Conservation (phyloP, 2,113 vertebrate genomes). For the Neoarius graeffei region DNA sequence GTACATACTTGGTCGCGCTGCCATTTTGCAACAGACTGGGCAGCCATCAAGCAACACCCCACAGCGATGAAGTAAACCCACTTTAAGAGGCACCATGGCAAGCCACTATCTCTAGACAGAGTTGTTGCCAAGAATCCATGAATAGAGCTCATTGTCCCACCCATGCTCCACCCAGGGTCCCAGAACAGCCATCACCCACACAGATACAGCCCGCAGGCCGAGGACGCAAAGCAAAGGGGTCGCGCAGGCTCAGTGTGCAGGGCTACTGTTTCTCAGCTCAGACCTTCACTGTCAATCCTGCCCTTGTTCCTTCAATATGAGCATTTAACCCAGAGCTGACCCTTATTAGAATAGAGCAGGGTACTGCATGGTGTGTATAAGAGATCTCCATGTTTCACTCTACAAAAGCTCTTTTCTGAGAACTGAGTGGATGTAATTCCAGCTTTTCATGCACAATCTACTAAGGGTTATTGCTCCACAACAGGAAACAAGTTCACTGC, state of each 20-base stretch:
- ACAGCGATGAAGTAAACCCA: conserved; percentile 54
- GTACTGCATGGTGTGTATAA: conserved; percentile 27
- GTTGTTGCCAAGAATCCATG: conserved; percentile 52
- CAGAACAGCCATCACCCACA: conserved; percentile 39
- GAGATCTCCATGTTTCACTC: conserved; percentile 33
- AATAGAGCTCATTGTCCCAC: conserved; percentile 66
- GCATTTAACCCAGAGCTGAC: conserved; percentile 41
- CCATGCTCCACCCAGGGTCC: conserved; percentile 27
- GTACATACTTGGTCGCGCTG: conserved; percentile 75
- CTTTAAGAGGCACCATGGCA: conserved; percentile 38
- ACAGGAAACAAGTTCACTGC: conserved; percentile 33
- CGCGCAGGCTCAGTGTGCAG: conserved; percentile 1
- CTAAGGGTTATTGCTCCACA: conserved; percentile 47
- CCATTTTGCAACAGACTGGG: conserved; percentile 72
- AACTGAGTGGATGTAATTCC: conserved; percentile 35
- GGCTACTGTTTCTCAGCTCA: conserved; percentile 26
- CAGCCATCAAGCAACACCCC: conserved; percentile 20
- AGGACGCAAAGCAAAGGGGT: background rate
- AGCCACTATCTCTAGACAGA: conserved; percentile 37
- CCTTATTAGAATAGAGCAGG: conserved; percentile 41
- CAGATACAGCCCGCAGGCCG: conserved; percentile 27
- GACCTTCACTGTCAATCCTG: conserved; percentile 30
- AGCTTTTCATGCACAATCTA: conserved; percentile 56
- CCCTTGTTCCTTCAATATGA: conserved; percentile 46
- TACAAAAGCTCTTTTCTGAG: conserved; percentile 42